Evolutionary conservation across 2,113 vertebrate species (phyloP).

Genomic region (Elephantulus edwardii): DNA sequence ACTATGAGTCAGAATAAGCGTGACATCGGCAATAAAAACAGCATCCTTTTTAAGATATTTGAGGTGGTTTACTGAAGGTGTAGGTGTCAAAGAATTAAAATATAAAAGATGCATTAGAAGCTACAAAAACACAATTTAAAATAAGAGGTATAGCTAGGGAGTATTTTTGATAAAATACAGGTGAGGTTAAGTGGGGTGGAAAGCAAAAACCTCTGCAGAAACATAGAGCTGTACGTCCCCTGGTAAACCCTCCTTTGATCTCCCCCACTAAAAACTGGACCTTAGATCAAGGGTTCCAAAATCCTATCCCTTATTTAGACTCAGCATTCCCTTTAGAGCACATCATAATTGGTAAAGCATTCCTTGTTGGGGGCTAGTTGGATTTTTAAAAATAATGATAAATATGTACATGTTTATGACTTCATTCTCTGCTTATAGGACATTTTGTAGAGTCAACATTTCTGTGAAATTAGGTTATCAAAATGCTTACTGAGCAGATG

Average conservation of each 20-base stretch:
- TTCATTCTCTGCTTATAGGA: not conserved
- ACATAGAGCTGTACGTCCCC: accelerated
- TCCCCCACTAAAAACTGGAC: not conserved
- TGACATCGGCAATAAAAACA: not conserved
- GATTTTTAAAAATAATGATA: not conserved
- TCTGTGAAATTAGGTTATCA: slow-evolving; percentile 9
- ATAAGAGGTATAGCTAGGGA: not conserved
- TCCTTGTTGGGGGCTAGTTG: not conserved
- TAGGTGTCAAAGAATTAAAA: slow-evolving; percentile 13
- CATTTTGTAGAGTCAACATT: not conserved
- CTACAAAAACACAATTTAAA: not conserved
- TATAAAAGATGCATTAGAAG: not conserved
- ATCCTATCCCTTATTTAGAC: not conserved
- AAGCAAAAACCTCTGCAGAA: not conserved
- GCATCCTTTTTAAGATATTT: not conserved
- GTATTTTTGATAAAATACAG: not conserved
- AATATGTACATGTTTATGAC: not conserved
- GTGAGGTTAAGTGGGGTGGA: not conserved
- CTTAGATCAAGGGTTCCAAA: not conserved
- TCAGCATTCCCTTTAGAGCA: not conserved
- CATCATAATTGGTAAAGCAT: not conserved
- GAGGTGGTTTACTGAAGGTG: not conserved
- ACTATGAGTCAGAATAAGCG: not conserved
- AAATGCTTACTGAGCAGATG: not conserved
- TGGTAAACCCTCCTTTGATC: not conserved